These are phyloP conservation scores for Pseudobourletiella spinata DNA, from an alignment of 1,140 invertebrate genomes.

Conservation along the genomic window DNA sequence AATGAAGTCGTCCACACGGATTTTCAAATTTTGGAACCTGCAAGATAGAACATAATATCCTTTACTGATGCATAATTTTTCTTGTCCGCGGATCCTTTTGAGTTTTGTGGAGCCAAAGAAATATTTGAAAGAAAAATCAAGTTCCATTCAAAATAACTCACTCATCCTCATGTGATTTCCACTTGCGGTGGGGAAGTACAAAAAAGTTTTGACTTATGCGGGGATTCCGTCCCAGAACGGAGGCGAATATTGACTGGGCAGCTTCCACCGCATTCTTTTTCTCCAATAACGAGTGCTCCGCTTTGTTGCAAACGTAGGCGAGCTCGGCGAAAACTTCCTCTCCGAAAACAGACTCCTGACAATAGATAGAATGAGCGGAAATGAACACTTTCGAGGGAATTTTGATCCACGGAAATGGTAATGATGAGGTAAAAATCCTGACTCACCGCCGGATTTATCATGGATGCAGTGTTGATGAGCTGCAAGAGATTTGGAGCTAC, in stretches of 20 bases:
- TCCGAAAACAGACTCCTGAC: constrained; percentile 22
- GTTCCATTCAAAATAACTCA: no score
- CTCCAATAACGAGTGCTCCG: constrained; percentile 11
- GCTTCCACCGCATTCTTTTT: constrained; percentile 7
- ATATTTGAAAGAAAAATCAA: no score
- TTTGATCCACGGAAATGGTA: not conserved
- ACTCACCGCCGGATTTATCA: constrained; percentile 24
- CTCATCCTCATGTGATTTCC: constrained; percentile 3
- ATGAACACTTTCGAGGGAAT: not conserved
- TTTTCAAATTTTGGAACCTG: constrained; percentile 19
- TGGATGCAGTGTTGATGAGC: constrained; percentile 22
- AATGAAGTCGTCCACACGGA: constrained; percentile 15
- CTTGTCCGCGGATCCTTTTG: not conserved
- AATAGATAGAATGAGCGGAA: not conserved
- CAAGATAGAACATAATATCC: not conserved
- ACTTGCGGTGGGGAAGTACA: constrained; percentile 19
- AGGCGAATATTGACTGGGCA: constrained; percentile 12
- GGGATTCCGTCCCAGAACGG: constrained; percentile 13
- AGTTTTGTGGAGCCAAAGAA: no score
- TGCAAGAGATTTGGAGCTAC: constrained; percentile 29
- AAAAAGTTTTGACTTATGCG: constrained; percentile 17
- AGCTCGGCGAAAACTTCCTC: constrained; percentile 24
- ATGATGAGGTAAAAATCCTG: not conserved
- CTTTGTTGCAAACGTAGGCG: constrained; percentile 27
- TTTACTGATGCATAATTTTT: not conserved